Percentiles rank a stretch among this genome's conserved stretches.
These are phyloP conservation scores for Lithophane semibrunnea DNA, from an alignment of 2,888 invertebrate species.

Conservation along the genomic window DNA sequence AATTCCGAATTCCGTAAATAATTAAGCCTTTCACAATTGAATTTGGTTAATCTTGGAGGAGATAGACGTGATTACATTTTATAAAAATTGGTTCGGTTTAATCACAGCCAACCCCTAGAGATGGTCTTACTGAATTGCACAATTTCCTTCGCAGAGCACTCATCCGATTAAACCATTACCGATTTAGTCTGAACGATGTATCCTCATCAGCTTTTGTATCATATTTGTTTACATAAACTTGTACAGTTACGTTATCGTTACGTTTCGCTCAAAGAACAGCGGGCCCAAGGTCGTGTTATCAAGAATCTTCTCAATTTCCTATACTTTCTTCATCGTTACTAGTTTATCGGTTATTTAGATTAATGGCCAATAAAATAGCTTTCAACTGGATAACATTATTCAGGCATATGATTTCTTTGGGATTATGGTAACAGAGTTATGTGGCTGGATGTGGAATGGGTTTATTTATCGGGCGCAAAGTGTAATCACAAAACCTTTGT, in stretches of 20 bases:
- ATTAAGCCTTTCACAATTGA: constrained; percentile 22
- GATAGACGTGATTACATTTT: neutral
- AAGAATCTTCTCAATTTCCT: constrained; percentile 42
- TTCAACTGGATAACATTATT: constrained; percentile 9
- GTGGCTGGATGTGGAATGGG: neutral
- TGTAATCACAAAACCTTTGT: neutral
- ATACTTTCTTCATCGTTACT: constrained; percentile 34
- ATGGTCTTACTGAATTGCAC: constrained; percentile 42
- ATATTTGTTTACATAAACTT: constrained; percentile 36
- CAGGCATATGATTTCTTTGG: neutral
- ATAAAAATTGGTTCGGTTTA: constrained; percentile 17
- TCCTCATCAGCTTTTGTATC: constrained; percentile 7
- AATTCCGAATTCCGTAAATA: constrained; percentile 24
- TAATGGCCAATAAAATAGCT: constrained; percentile 3
- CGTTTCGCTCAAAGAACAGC: constrained; percentile 32
- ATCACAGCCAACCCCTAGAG: constrained; percentile 33
- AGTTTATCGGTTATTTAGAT: constrained; percentile 24
- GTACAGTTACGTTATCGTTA: constrained; percentile 40
- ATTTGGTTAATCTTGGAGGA: constrained; percentile 30
- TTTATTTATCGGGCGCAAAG: neutral
- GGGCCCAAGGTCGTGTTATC: constrained; percentile 34
- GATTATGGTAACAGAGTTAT: neutral
- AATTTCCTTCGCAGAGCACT: constrained; percentile 57
- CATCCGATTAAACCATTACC: constrained; percentile 51
- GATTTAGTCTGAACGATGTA: constrained; percentile 31